Evolutionary conservation across 1,140 invertebrate species (phyloP).

Genomic region (Ceratina japonica): DNA sequence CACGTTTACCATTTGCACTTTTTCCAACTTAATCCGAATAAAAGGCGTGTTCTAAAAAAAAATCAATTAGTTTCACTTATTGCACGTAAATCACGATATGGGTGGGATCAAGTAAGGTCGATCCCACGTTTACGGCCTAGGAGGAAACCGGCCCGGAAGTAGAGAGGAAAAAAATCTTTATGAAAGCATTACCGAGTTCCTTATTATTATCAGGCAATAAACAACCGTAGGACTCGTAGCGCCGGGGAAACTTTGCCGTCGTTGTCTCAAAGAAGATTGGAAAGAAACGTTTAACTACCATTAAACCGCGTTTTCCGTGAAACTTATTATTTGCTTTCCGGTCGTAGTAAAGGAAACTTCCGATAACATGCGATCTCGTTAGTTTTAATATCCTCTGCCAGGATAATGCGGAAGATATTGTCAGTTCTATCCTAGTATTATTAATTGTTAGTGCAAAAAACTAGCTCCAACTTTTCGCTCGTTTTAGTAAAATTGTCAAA

Average conservation of each 20-base stretch:
- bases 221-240: neutral
- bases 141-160: neutral
- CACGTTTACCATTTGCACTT: too few relatives aligned
- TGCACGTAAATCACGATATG: too few relatives aligned
- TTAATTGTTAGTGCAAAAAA: neutral
- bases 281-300: slow-evolving; percentile 33
- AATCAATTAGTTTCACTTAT: too few relatives aligned
- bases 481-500: too few relatives aligned
- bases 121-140: neutral
- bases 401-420: neutral
- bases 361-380: neutral
- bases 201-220: slow-evolving; percentile 31
- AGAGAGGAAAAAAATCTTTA: neutral
- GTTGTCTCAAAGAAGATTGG: slow-evolving; percentile 7
- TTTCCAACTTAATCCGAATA: too few relatives aligned
- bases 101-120: too few relatives aligned
- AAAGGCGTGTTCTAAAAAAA: too few relatives aligned
- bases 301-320: slow-evolving; percentile 16
- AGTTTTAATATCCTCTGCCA: neutral
- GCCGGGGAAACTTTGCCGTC: neutral
- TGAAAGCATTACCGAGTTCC: slow-evolving; percentile 3
- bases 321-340: slow-evolving; percentile 11
- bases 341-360: neutral
- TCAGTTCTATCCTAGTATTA: neutral
- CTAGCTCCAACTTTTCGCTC: too few relatives aligned